Evolutionary conservation across 2,113 vertebrate genomes (phyloP).

Genomic region (Cebus imitator): DNA sequence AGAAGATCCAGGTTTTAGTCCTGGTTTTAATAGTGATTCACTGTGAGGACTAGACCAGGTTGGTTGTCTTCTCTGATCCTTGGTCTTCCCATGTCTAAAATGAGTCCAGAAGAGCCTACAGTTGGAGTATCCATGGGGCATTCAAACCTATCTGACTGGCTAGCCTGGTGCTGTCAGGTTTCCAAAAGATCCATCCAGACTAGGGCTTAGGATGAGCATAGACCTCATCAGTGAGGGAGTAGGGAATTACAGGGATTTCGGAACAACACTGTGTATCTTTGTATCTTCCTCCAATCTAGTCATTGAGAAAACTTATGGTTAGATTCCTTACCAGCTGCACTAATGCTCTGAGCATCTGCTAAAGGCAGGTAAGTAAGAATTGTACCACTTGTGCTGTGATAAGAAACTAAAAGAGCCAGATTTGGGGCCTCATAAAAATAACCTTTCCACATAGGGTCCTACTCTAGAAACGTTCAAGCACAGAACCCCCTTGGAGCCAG

Average conservation of each 20-base stretch:
- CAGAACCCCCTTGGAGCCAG: background rate
- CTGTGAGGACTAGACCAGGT: background rate
- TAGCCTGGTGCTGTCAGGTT: background rate
- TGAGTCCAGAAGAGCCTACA: background rate
- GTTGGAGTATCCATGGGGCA: background rate
- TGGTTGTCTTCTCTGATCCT: background rate
- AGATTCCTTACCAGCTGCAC: background rate
- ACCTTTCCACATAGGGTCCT: background rate
- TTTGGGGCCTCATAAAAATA: background rate
- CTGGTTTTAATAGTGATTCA: background rate
- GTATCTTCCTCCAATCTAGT: background rate
- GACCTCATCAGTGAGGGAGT: background rate
- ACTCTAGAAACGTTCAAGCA: background rate
- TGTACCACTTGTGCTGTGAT: background rate
- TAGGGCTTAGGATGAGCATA: background rate
- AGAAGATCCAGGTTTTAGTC: background rate
- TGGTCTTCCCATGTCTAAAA: background rate
- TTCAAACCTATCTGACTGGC: no score
- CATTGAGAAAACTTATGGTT: background rate
- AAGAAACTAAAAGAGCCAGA: background rate
- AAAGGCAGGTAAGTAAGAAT: background rate
- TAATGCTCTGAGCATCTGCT: background rate
- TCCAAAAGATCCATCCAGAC: background rate
- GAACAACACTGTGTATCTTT: background rate
- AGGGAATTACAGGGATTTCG: background rate